A percentile compares a stretch with the other conserved stretches of the same genome.
Conservation (phyloP, 2,888 invertebrate genomes). For the Epicampocera succincta region DNA sequence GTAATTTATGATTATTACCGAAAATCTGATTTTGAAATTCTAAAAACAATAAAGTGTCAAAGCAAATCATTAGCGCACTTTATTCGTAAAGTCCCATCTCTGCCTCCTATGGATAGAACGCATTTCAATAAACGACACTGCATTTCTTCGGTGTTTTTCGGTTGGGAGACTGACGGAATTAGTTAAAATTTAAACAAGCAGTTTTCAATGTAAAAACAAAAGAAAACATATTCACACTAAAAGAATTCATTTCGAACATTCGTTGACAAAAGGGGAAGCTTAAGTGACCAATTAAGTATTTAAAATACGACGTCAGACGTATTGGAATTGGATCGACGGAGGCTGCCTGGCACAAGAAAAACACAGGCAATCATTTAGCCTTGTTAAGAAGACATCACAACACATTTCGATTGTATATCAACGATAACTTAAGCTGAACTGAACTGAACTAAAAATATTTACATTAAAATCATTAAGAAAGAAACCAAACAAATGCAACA, state of each 20-base stretch:
- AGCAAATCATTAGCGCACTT: constrained; percentile 41
- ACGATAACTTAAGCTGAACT: no score
- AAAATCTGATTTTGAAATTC: constrained; percentile 43
- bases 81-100: neutral
- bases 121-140: neutral
- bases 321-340: no score
- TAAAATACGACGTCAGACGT: constrained; percentile 51
- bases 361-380: neutral
- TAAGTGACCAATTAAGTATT: constrained; percentile 62
- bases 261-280: constrained; percentile 49
- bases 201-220: constrained; percentile 23
- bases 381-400: constrained; percentile 44
- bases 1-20: constrained; percentile 56
- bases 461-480: constrained; percentile 24
- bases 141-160: neutral
- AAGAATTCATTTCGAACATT: constrained; percentile 34
- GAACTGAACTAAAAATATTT: constrained; percentile 32
- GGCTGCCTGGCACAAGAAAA: neutral
- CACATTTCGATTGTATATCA: constrained; percentile 20
- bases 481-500: constrained; percentile 17
- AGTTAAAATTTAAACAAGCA: constrained; percentile 28
- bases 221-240: constrained; percentile 34
- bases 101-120: no score
- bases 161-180: constrained; percentile 12
- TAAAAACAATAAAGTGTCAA: constrained; percentile 52